Base-by-base conservation (phyloP, 2,888 invertebrate genomes). In the Spilosoma lubricipeda region DNA sequence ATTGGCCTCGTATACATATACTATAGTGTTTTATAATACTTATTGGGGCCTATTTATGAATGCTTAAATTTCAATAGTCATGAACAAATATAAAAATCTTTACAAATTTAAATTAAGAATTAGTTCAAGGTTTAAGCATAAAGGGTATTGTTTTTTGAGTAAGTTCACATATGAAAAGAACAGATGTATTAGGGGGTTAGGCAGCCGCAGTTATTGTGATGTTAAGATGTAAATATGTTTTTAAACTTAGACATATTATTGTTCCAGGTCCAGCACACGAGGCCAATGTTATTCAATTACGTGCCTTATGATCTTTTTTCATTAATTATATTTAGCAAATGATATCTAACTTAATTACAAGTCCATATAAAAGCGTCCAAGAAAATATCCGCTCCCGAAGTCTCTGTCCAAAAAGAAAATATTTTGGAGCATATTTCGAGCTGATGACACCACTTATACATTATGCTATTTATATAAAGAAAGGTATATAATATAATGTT, bases 231-330 rank as follows among this genome's bases (percentile, higher is more conserved):
- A 30, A 18, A 39, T 42, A 5, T n/a, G 4, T 45, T 9, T 64
- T 42, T 42, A 15, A 71, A 23, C 66, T 52, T 56, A 13, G n/a
- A 33, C 33, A n/a, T 27, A 39, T 30, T 39, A 82, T 92, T 88
- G 87, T 94, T 94, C 85, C 93, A 94, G 94, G 88, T 90, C 81
- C 84, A 85, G 76, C 80, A 78, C 80, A 82, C 78, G 85, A 89
- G 83, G 88, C 88, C 86, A 87, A 83, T 78, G 82, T 85, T 75
- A 77, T 70, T 79, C 86, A 76, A 86, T 56, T 63, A 63, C 87
- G 94, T 94, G 94, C 94, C 94, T 94, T 94, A 93, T 75, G 73
- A 86, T 89, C 87, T 88, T 88, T 89, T 84, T 89, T 87, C 81
- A 75, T 76, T 79, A 72, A 77, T 73, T 84, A 85, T 73, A 83